These are phyloP conservation scores for Diachasma alloeum DNA, from an alignment of 1,140 invertebrate species.

Conservation along the genomic window DNA sequence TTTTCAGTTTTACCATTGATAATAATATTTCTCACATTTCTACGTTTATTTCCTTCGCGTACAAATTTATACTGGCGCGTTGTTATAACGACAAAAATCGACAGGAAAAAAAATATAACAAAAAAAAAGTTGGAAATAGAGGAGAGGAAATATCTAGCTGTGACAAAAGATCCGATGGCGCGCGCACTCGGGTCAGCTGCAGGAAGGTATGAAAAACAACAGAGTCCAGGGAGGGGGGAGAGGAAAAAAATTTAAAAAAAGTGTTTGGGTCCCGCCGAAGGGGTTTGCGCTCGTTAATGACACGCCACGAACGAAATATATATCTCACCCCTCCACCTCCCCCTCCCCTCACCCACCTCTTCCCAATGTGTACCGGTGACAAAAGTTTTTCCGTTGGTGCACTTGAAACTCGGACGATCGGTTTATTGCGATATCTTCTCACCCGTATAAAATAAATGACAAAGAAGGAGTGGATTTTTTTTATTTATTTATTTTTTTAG, in stretches of 20 bases:
- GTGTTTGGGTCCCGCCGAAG: slow-evolving; percentile 20
- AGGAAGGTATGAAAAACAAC: slow-evolving; percentile 8
- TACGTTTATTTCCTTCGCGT: background rate
- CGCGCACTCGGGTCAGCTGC: background rate
- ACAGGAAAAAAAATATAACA: background rate
- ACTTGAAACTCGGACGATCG: background rate
- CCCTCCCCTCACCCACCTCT: background rate
- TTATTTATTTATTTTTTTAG: background rate
- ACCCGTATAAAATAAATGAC: background rate
- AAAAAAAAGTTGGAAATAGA: background rate
- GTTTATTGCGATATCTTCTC: slow-evolving; percentile 24
- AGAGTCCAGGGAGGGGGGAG: background rate
- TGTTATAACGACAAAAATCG: slow-evolving; percentile 7
- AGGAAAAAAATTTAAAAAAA: slow-evolving; percentile 1
- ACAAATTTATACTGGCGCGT: slow-evolving; percentile 16
- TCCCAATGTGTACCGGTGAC: slow-evolving; percentile 9
- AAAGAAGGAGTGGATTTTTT: background rate
- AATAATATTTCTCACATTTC: background rate
- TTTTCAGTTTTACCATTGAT: background rate
- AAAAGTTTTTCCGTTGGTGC: slow-evolving; percentile 19
- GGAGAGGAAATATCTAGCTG: background rate
- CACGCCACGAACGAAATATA: slow-evolving; percentile 24
- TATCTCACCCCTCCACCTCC: background rate
- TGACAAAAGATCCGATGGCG: slow-evolving; percentile 7
- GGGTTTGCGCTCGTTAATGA: slow-evolving; percentile 33